A percentile compares a stretch with the other conserved stretches of the same genome.
Evolutionary conservation across 2,888 invertebrate genomes (phyloP).

Genomic region (Erpobdella octoculata): DNA sequence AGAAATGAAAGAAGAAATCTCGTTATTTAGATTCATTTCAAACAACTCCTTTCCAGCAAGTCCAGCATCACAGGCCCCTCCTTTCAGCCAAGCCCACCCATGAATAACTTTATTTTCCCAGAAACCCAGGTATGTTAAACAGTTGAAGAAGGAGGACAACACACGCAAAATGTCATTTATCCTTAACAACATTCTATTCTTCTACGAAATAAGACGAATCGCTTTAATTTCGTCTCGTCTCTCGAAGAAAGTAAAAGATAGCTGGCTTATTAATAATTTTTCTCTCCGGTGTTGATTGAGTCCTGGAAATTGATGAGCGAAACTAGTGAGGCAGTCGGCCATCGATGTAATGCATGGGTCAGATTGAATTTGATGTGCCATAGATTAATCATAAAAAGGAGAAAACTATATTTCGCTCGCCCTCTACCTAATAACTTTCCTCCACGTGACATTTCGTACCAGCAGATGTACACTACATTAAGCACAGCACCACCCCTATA

Average conservation of each 20-base stretch:
- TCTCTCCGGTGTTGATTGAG: slow-evolving; percentile 5
- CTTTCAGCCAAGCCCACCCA: too few relatives aligned
- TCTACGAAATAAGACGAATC: neutral
- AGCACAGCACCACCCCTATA: neutral
- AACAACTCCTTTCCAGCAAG: too few relatives aligned
- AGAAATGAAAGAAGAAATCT: neutral
- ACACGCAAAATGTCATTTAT: too few relatives aligned
- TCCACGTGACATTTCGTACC: neutral
- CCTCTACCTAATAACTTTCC: neutral
- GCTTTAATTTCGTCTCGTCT: neutral
- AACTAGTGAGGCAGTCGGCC: neutral
- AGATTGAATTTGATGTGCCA: slow-evolving; percentile 4
- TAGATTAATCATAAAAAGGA: neutral
- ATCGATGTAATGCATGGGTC: slow-evolving; percentile 7
- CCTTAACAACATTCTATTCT: too few relatives aligned
- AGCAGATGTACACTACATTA: too few relatives aligned
- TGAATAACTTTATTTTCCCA: too few relatives aligned
- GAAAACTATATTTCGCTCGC: neutral
- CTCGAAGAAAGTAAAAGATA: neutral
- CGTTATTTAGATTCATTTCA: neutral
- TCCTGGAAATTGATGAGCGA: slow-evolving; percentile 1
- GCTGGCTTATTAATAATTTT: neutral
- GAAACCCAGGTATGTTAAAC: too few relatives aligned
- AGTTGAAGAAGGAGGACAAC: too few relatives aligned
- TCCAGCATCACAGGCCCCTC: too few relatives aligned